Evolutionary conservation across 2,888 invertebrate genomes (phyloP).

Genomic region (Stomorhina lunata): DNA sequence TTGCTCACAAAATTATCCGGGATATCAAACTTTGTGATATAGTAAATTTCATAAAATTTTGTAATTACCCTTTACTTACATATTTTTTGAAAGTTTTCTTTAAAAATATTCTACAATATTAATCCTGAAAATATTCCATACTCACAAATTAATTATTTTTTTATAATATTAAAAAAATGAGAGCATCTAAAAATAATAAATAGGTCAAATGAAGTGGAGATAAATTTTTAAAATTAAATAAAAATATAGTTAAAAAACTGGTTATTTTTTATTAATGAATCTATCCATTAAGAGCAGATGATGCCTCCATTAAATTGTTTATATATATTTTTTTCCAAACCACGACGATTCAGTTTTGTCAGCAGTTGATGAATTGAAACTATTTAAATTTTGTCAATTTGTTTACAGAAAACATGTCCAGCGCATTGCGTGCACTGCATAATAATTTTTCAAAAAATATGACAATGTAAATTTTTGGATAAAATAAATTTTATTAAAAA

Average conservation of each 20-base stretch:
- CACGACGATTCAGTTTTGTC: constrained; percentile 43
- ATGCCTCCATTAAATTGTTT: not conserved
- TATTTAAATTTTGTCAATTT: constrained; percentile 1
- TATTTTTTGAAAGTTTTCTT: too few species aligned
- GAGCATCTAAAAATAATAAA: not conserved
- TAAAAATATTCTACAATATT: too few species aligned
- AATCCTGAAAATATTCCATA: too few species aligned
- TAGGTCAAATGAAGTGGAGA: constrained; percentile 6
- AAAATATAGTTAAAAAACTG: not conserved
- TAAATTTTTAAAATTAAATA: constrained; percentile 4
- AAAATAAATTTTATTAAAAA: not conserved
- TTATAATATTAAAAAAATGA: not conserved
- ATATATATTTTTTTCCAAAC: not conserved
- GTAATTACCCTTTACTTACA: too few species aligned
- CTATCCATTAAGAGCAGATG: not conserved
- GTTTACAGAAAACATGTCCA: not conserved
- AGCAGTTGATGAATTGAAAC: constrained; percentile 9
- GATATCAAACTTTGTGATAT: too few species aligned
- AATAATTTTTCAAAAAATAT: constrained; percentile 23
- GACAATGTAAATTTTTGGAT: not conserved
- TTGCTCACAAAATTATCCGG: too few species aligned
- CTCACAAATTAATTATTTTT: too few species aligned
- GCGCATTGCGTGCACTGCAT: constrained; percentile 42
- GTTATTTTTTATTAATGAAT: not conserved
- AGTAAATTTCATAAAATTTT: too few species aligned